A percentile compares a stretch with the other conserved stretches of the same genome.
These are phyloP conservation scores for Catostomus latipinnis DNA, from an alignment of 2,797 vertebrate genomes.

Conservation along the genomic window DNA sequence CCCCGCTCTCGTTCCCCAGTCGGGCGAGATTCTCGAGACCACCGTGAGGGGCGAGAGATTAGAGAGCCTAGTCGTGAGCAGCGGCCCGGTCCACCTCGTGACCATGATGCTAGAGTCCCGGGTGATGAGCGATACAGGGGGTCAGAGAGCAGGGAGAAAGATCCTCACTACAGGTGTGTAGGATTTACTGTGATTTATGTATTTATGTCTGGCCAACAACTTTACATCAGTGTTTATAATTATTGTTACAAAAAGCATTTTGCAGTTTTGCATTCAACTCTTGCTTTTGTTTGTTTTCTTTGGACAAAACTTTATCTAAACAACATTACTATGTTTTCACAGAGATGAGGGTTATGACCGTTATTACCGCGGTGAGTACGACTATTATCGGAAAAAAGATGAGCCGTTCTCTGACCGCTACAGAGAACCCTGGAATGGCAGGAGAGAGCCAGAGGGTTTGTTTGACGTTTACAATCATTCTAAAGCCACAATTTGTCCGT, in stretches of 20 bases:
- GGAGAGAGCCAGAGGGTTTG: constrained; percentile 83
- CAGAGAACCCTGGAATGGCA: constrained; percentile 88
- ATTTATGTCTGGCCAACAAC: no score
- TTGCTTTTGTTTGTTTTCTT: background rate
- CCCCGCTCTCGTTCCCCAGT: constrained; percentile 76
- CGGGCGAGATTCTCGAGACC: constrained; percentile 79
- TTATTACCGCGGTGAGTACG: constrained; percentile 81
- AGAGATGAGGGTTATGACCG: constrained; percentile 87
- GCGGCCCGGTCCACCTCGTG: constrained; percentile 69
- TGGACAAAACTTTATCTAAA: background rate
- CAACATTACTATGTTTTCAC: background rate
- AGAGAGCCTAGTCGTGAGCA: constrained; percentile 69
- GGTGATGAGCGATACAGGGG: constrained; percentile 55
- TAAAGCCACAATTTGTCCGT: no score
- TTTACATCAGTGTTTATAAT: no score
- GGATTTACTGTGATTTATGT: no score
- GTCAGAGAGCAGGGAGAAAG: constrained; percentile 74
- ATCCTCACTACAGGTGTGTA: constrained; percentile 76
- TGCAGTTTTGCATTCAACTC: background rate
- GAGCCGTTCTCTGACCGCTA: constrained; percentile 87
- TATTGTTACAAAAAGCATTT: no score
- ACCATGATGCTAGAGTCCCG: constrained; percentile 64
- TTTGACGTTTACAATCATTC: background rate
- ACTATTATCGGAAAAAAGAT: constrained; percentile 88
- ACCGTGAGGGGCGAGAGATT: constrained; percentile 80